Percentiles rank a stretch among this genome's conserved stretches.
Evolutionary conservation across 2,797 vertebrate species (phyloP).

Genomic region (Gila robusta): DNA sequence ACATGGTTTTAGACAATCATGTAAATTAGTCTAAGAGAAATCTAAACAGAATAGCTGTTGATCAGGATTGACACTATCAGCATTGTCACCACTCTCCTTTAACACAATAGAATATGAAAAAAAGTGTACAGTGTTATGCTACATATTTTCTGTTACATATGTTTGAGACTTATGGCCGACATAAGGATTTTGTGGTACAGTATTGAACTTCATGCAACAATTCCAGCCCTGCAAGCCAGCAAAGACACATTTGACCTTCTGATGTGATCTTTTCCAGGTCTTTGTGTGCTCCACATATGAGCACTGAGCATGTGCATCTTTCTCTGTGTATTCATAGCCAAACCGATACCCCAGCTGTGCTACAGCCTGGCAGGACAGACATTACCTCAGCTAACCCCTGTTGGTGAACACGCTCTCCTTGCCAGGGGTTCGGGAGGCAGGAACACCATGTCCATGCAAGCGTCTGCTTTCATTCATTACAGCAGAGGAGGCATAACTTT

Average conservation of each 20-base stretch:
- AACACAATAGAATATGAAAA: background rate
- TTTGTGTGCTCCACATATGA: background rate
- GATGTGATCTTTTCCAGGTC: background rate
- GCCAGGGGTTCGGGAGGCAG: constrained; percentile 44
- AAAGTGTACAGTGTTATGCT: too few relatives aligned
- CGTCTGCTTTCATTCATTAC: constrained; percentile 48
- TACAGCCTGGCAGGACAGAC: constrained; percentile 35
- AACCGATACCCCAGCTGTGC: constrained; percentile 4
- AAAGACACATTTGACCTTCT: background rate
- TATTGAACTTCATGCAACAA: background rate
- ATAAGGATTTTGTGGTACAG: background rate
- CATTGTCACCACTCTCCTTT: background rate
- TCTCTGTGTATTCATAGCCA: background rate
- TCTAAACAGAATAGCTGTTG: background rate
- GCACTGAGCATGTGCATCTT: constrained; percentile 16
- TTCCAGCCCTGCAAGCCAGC: background rate
- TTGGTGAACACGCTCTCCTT: constrained; percentile 52
- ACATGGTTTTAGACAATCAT: background rate
- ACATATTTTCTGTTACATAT: background rate
- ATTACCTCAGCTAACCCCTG: constrained; percentile 64
- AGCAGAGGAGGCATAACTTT: constrained; percentile 62
- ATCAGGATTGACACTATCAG: background rate
- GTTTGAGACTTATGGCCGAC: background rate
- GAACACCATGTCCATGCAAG: constrained; percentile 37
- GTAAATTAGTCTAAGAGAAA: too few relatives aligned